These are phyloP conservation scores for Rallus limicola DNA, from an alignment of 2,113 vertebrate genomes.

Conservation along the genomic window DNA sequence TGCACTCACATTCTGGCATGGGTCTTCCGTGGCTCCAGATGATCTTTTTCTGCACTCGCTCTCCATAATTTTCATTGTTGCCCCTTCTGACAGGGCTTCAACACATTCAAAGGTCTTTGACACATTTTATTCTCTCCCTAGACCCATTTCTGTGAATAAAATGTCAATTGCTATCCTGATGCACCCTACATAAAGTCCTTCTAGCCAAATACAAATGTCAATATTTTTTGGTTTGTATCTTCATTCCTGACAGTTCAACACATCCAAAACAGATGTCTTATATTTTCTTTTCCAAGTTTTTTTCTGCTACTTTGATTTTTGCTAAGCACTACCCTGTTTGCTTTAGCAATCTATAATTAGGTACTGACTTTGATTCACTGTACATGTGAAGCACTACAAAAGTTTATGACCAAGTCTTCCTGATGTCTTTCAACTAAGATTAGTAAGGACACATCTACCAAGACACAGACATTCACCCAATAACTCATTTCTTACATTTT, in stretches of 20 bases:
- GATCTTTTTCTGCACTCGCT: neutral
- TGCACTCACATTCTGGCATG: rapidly evolving
- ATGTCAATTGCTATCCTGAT: neutral
- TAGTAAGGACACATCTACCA: neutral
- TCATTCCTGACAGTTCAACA: neutral
- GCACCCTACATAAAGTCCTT: neutral
- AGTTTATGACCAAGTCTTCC: neutral
- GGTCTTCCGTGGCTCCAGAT: neutral
- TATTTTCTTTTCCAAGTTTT: neutral
- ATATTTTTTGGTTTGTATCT: neutral
- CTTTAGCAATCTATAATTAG: neutral
- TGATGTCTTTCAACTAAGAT: neutral
- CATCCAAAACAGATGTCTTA: neutral
- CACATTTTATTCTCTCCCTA: neutral
- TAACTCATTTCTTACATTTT: neutral
- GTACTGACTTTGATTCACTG: neutral
- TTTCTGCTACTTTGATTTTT: neutral
- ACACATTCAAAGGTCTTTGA: neutral
- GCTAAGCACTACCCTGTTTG: neutral
- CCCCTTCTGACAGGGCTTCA: neutral
- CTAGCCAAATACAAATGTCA: neutral
- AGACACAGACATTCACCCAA: neutral
- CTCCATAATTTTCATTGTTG: neutral
- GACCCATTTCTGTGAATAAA: neutral
- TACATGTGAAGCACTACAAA: neutral